These are phyloP conservation scores for Malurus leucopterus DNA, from an alignment of 2,797 vertebrate species.

Conservation along the genomic window DNA sequence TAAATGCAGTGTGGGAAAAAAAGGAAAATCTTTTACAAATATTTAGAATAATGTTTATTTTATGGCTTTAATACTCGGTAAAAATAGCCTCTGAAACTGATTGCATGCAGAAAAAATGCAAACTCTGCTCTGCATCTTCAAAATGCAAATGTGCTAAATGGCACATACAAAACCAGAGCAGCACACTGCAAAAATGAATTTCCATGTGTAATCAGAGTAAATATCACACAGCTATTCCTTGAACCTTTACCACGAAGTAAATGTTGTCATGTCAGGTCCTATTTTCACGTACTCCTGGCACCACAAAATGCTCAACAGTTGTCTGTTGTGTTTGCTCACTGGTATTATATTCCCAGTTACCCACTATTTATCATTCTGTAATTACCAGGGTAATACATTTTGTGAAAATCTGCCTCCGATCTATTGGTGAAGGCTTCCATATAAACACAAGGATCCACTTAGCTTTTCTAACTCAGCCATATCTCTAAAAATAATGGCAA, in stretches of 20 bases:
- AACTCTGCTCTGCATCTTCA: background rate
- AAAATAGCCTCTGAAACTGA: constrained; percentile 41
- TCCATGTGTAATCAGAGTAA: background rate
- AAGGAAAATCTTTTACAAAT: background rate
- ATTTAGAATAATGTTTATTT: constrained; percentile 41
- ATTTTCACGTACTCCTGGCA: background rate
- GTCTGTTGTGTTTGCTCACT: background rate
- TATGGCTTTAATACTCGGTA: constrained; percentile 11
- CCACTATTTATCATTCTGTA: background rate
- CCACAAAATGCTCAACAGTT: background rate
- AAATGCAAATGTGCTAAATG: constrained; percentile 9
- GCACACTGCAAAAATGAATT: background rate
- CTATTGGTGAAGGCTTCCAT: background rate
- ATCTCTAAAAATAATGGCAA: background rate
- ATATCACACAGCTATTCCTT: background rate
- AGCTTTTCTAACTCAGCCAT: background rate
- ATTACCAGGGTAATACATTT: background rate
- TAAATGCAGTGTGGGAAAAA: background rate
- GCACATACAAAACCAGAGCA: background rate
- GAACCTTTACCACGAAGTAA: background rate
- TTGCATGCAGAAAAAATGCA: constrained; percentile 33
- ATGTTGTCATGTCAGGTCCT: background rate
- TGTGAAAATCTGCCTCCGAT: background rate
- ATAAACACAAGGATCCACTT: background rate
- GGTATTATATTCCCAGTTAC: background rate